These are phyloP conservation scores for Helleia helle DNA, from an alignment of 2,888 invertebrate species.

Conservation along the genomic window DNA sequence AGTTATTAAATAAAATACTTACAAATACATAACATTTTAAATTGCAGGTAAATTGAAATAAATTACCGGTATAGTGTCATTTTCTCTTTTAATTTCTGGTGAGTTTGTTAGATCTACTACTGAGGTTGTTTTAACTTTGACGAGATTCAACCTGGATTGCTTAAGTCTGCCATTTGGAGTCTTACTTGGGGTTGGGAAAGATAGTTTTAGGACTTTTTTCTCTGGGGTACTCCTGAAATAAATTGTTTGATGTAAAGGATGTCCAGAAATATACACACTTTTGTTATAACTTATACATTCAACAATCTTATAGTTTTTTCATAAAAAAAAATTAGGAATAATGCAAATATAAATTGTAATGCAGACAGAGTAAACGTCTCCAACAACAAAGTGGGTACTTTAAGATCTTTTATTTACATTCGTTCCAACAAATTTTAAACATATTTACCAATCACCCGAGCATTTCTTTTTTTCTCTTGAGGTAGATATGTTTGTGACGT, in stretches of 20 bases:
- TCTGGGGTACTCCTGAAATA: constrained; percentile 43
- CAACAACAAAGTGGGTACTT: too few species aligned
- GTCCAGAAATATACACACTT: background rate
- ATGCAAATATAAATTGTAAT: too few species aligned
- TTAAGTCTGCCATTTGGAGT: constrained; percentile 28
- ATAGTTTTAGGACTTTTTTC: constrained; percentile 37
- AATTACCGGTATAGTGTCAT: constrained; percentile 25
- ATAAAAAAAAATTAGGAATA: too few species aligned
- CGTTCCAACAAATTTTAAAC: background rate
- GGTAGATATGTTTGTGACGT: constrained; percentile 10
- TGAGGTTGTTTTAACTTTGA: constrained; percentile 28
- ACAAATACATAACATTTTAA: too few species aligned
- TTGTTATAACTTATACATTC: background rate
- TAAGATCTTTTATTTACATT: too few species aligned
- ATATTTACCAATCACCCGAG: constrained; percentile 41
- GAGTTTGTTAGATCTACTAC: constrained; percentile 50
- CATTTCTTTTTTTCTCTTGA: constrained; percentile 53
- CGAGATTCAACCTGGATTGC: constrained; percentile 38
- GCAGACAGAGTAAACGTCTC: too few species aligned
- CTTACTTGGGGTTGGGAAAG: constrained; percentile 28
- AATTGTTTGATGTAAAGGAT: too few species aligned
- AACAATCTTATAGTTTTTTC: background rate
- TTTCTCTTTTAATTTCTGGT: constrained; percentile 32
- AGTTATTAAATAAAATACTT: too few species aligned
- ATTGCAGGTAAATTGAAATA: too few species aligned